Conservation (phyloP, 2,113 vertebrate genomes). For the Pomatorhinus ruficollis region DNA sequence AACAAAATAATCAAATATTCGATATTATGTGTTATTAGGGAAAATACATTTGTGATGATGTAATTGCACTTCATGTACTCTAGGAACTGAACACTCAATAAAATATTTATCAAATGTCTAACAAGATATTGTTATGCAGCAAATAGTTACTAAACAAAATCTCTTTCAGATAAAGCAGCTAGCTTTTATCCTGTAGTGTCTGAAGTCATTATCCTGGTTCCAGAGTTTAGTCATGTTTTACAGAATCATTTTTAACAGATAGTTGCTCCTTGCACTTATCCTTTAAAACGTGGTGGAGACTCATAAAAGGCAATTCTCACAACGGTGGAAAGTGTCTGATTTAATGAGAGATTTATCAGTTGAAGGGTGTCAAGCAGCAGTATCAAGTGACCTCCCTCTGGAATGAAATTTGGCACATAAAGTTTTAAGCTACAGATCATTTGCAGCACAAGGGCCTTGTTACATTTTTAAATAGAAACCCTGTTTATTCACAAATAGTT, state of each 20-base stretch:
- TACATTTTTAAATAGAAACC: neutral
- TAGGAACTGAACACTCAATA: neutral
- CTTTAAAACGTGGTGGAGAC: neutral
- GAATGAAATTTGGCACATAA: neutral
- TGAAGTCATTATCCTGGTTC: neutral
- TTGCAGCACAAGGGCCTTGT: neutral
- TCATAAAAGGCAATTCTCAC: slow-evolving; percentile 43
- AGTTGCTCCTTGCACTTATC: slow-evolving; percentile 10
- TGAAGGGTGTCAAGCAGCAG: neutral
- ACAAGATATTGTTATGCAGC: neutral
- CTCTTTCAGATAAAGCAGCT: neutral
- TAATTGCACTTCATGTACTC: neutral
- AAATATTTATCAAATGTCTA: neutral
- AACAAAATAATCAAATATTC: neutral
- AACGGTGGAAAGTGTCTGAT: slow-evolving; percentile 24
- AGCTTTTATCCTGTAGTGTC: neutral
- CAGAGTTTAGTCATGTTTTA: slow-evolving; percentile 13
- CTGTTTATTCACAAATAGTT: neutral
- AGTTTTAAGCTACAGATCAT: neutral
- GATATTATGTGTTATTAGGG: neutral
- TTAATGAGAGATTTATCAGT: slow-evolving; percentile 36
- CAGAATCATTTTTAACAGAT: slow-evolving; percentile 25
- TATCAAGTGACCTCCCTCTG: neutral
- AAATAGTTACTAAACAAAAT: neutral
- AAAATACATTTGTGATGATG: neutral